These are phyloP conservation scores for Neopelma chrysocephalum DNA, from an alignment of 2,797 vertebrate genomes.

Conservation along the genomic window DNA sequence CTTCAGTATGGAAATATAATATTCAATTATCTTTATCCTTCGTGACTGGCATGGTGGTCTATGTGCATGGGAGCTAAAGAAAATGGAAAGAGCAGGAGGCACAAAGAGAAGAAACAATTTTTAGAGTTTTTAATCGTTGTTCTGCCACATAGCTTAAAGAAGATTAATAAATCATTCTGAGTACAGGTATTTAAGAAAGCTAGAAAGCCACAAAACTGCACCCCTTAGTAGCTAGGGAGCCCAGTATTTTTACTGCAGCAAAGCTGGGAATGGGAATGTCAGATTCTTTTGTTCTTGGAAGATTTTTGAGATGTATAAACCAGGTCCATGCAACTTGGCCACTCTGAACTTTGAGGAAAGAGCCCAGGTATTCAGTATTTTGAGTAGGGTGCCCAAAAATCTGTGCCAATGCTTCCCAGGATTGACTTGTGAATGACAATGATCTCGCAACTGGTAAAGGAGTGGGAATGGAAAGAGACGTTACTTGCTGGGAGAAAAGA, in stretches of 20 bases:
- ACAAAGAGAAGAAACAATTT: conserved; percentile 1
- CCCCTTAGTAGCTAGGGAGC: neutral
- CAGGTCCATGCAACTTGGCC: neutral
- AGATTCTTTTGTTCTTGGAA: neutral
- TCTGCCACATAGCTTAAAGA: neutral
- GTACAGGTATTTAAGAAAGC: neutral
- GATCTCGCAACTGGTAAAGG: neutral
- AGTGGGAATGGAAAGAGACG: neutral
- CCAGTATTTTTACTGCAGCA: neutral
- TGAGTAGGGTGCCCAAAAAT: neutral
- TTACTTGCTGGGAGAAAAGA: neutral
- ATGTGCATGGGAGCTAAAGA: neutral
- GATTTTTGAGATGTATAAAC: neutral
- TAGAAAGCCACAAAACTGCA: neutral
- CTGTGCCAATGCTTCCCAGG: neutral
- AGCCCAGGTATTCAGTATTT: neutral
- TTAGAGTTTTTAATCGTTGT: neutral
- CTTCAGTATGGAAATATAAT: neutral
- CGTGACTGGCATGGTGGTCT: neutral
- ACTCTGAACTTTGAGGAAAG: neutral
- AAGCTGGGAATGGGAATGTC: neutral
- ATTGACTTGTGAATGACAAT: neutral
- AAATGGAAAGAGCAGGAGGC: neutral
- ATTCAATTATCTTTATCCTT: neutral
- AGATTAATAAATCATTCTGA: neutral